Percentiles rank a stretch among this genome's conserved stretches.
phyloP scores from a whole-genome alignment of 92 coral and sea anemone species.

The Bergia puertoricense region DNA sequence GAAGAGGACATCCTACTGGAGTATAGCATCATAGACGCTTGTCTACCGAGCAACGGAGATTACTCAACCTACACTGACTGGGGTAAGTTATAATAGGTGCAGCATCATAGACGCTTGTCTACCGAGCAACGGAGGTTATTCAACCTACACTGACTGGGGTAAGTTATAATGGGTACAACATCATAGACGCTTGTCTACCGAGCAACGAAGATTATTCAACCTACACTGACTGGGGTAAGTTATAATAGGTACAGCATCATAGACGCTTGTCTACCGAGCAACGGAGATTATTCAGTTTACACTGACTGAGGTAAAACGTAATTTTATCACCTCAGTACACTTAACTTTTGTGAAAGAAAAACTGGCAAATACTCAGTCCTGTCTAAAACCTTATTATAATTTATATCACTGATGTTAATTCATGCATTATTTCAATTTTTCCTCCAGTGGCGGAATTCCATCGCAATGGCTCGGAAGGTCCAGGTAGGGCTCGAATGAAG shows the following conservation, averaged over 20 bases:
- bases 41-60: slow-evolving; percentile 81
- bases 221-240: slow-evolving; percentile 76
- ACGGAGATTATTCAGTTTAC: slow-evolving; percentile 81
- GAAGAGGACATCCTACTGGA: slow-evolving; percentile 73
- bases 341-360: background rate
- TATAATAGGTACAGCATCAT: slow-evolving; percentile 57
- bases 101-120: slow-evolving; percentile 69
- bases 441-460: slow-evolving; percentile 41
- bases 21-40: slow-evolving; percentile 74
- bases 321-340: too few species aligned
- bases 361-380: background rate
- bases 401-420: too few species aligned
- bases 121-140: slow-evolving; percentile 81
- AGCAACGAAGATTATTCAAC: slow-evolving; percentile 82
- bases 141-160: slow-evolving; percentile 83
- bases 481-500: slow-evolving; percentile 15
- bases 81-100: slow-evolving; percentile 62
- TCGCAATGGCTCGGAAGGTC: slow-evolving; percentile 41
- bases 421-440: background rate
- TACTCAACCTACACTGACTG: slow-evolving; percentile 79
- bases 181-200: slow-evolving; percentile 67
- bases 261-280: slow-evolving; percentile 68
- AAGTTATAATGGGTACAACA: slow-evolving; percentile 46
- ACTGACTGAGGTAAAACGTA: slow-evolving; percentile 63
- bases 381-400: too few species aligned